These are phyloP conservation scores for Syrista parreyssii DNA, from an alignment of 2,888 invertebrate genomes.

Conservation along the genomic window DNA sequence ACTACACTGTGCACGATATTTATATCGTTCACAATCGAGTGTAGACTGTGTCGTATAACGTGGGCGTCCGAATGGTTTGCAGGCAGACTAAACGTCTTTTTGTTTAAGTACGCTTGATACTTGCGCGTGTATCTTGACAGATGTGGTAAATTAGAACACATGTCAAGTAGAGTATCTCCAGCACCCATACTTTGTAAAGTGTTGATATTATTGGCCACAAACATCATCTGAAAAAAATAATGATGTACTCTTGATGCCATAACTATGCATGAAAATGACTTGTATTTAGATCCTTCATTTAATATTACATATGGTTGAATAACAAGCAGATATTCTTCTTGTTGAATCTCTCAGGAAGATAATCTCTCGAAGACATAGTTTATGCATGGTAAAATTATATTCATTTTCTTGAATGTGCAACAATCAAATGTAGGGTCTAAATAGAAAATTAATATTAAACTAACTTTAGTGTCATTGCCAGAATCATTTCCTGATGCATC, in stretches of 20 bases:
- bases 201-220: slow-evolving; percentile 81
- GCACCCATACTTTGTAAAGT: slow-evolving; percentile 85
- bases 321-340: not conserved
- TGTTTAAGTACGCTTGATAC: slow-evolving; percentile 74
- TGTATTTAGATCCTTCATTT: not conserved
- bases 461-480: slow-evolving; percentile 67
- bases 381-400: not conserved
- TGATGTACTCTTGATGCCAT: not conserved
- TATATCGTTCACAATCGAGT: slow-evolving; percentile 85
- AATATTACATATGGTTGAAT: not conserved
- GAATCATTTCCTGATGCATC: slow-evolving; percentile 59
- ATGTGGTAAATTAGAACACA: slow-evolving; percentile 82
- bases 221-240: slow-evolving; percentile 74
- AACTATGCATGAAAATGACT: not conserved
- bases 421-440: slow-evolving; percentile 6
- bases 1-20: slow-evolving; percentile 85
- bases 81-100: slow-evolving; percentile 76
- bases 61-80: slow-evolving; percentile 79
- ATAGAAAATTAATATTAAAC: slow-evolving; percentile 20
- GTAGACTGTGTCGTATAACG: slow-evolving; percentile 79
- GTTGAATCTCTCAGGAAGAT: not conserved
- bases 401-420: slow-evolving; percentile 3
- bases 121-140: slow-evolving; percentile 73
- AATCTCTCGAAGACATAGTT: not conserved
- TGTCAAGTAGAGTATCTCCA: slow-evolving; percentile 82